Base-by-base conservation (phyloP, 2,797 vertebrate genomes). In the Percopsis omiscomaycus region DNA sequence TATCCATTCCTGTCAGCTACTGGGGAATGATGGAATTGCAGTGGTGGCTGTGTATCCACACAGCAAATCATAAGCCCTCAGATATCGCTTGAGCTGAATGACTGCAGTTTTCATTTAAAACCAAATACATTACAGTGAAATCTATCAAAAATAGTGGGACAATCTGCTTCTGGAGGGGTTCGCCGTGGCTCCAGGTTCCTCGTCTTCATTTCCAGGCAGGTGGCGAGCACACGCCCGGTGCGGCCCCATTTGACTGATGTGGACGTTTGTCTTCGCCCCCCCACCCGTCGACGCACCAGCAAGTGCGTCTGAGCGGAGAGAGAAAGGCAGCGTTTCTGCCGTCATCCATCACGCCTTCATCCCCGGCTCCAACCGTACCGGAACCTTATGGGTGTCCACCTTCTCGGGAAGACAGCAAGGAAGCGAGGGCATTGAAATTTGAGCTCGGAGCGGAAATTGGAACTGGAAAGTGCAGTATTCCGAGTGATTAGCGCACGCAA, bases 1-100 rank as follows among this genome's bases (percentile, higher is more conserved):
- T 84, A 94, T 93, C 89, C 89, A 92, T 94, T 93, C 85, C 88
- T 91, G 92, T 93, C 93, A 92, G 88, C 86, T 90, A 86, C 86
- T 89, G 91, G 88, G 81, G 87, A 86, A 84, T 80, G 87, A 88
- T 82, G 83, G 89, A 91, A 92, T 92, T 92, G 91, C 89, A 90
- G 86, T 75, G 4, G 53, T 3, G 83, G 83, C 78, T 80, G 81
- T 73, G 87, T 87, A 87, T 87, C 88, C 87, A 88, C 81, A 88
- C 69, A 74, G 84, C 81, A 84, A 85, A 85, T 88, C 81, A 85
- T 77, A 79, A 74, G 72, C 72, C 74, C 73, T 85, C 82, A 87
- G 74, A 84, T 83, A 84, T 85, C 65, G 53, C 81, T 87, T 74
- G 80, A 81, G 80, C 73, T 84, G 61, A 73, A 78, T 64, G 77